Evolutionary conservation across 2,888 invertebrate species (phyloP).

Genomic region (Masnerella sp.): DNA sequence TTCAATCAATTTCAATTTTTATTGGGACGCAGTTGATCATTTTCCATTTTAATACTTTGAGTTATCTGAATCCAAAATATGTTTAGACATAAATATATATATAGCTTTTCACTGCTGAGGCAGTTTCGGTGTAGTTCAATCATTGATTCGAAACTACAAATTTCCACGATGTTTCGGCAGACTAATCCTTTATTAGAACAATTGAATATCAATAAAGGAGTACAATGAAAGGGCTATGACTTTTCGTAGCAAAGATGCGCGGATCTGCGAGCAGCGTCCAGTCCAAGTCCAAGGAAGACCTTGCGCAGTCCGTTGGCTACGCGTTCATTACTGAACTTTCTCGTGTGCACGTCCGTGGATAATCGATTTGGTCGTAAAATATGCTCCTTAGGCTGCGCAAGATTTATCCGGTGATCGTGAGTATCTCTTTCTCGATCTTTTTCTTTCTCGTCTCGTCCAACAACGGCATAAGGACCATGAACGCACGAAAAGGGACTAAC

Average conservation of each 20-base stretch:
- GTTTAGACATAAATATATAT: too few species aligned
- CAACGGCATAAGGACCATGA: slow-evolving; percentile 31
- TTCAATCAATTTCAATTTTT: slow-evolving; percentile 7
- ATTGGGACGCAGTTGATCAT: too few species aligned
- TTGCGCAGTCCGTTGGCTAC: slow-evolving; percentile 66
- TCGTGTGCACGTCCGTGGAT: slow-evolving; percentile 68
- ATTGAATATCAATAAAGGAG: slow-evolving; percentile 31
- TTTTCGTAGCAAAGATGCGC: slow-evolving; percentile 29
- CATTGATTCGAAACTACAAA: too few species aligned
- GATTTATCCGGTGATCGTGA: slow-evolving; percentile 58
- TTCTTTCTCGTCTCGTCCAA: slow-evolving; percentile 46
- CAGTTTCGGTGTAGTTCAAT: too few species aligned
- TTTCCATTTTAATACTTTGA: too few species aligned
- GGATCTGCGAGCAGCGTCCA: slow-evolving; percentile 57
- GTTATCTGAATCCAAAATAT: too few species aligned
- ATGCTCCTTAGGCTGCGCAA: slow-evolving; percentile 66
- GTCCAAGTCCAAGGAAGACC: slow-evolving; percentile 66
- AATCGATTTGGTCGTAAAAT: slow-evolving; percentile 71
- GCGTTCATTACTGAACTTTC: slow-evolving; percentile 66
- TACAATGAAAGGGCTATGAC: slow-evolving; percentile 22
- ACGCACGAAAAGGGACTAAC: slow-evolving; percentile 31
- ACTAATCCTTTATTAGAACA: slow-evolving; percentile 5
- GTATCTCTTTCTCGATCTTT: slow-evolving; percentile 55
- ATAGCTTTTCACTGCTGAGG: too few species aligned
- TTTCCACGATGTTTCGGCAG: not conserved